These are phyloP conservation scores for Neostethus bicornis DNA, from an alignment of 2,797 vertebrate genomes.

Conservation along the genomic window DNA sequence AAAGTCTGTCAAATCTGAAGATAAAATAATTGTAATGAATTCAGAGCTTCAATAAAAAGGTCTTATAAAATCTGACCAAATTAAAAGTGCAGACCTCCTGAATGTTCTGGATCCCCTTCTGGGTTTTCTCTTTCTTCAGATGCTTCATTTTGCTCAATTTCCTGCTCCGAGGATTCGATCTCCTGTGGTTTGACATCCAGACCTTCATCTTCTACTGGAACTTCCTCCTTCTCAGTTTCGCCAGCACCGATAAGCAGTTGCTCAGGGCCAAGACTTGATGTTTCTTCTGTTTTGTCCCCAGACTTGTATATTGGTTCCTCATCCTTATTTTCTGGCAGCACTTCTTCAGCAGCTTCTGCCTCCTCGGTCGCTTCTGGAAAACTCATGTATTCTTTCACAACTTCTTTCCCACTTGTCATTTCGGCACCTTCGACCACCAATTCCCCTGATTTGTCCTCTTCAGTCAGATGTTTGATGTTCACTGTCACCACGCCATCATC, in stretches of 20 bases:
- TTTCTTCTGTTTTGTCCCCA: constrained; percentile 23
- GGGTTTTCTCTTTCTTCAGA: constrained; percentile 18
- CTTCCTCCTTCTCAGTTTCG: constrained; percentile 26
- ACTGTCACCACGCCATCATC: constrained; percentile 66
- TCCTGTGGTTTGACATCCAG: constrained; percentile 26
- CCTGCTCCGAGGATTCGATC: constrained; percentile 19
- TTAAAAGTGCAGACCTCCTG: constrained; percentile 41
- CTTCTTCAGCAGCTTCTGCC: constrained; percentile 4
- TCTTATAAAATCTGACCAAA: no score
- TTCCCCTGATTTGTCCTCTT: constrained; percentile 39
- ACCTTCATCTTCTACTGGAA: neutral
- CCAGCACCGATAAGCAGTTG: constrained; percentile 32
- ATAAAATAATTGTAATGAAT: neutral
- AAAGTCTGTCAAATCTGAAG: constrained; percentile 77
- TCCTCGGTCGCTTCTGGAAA: constrained; percentile 34
- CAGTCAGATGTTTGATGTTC: constrained; percentile 53
- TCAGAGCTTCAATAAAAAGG: no score
- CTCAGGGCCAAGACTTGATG: constrained; percentile 7
- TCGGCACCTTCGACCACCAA: no score
- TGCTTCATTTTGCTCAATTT: constrained; percentile 22
- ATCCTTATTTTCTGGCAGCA: constrained; percentile 15
- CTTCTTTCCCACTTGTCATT: constrained; percentile 29
- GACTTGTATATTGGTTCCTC: constrained; percentile 20
- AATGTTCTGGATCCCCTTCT: constrained; percentile 46
- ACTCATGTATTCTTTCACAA: constrained; percentile 4